phyloP scores from a whole-genome alignment of 2,113 vertebrate genomes.

The Hemiscyllium ocellatum region DNA sequence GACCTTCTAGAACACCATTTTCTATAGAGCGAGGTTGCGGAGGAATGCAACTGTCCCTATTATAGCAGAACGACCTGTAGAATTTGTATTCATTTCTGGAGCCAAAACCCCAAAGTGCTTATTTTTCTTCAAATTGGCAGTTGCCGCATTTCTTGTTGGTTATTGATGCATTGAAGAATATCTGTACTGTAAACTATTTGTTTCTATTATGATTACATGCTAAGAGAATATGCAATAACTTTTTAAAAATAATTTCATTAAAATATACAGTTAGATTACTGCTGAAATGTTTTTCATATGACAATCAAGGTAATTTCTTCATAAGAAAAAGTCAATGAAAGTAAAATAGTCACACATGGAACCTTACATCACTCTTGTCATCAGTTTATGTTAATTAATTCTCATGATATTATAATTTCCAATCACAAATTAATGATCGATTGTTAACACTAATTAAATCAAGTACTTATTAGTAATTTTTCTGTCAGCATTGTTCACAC shows the following conservation, averaged over 20 bases:
- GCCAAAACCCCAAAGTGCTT: not conserved
- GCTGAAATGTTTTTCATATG: not conserved
- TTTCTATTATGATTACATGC: not conserved
- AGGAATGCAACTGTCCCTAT: no score
- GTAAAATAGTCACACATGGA: not conserved
- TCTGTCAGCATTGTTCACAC: conserved; percentile 12
- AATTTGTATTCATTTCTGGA: not conserved
- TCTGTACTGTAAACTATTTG: not conserved
- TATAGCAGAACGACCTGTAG: no score
- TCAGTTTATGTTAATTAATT: not conserved
- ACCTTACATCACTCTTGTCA: conserved; percentile 11
- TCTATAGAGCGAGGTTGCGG: no score
- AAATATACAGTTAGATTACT: conserved; percentile 25
- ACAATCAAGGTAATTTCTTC: not conserved
- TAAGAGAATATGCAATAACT: not conserved
- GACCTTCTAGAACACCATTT: no score
- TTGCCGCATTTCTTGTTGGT: not conserved
- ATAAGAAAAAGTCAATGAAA: not conserved
- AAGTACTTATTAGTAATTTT: conserved; percentile 17
- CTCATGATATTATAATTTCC: conserved; percentile 1
- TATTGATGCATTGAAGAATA: conserved; percentile 6
- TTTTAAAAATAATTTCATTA: not conserved
- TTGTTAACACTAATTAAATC: conserved; percentile 6
- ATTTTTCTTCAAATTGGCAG: not conserved
- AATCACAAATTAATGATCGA: not conserved